A percentile compares a stretch with the other conserved stretches of the same genome.
Conservation (phyloP, 2,888 invertebrate genomes). For the Sepiola atlantica region DNA sequence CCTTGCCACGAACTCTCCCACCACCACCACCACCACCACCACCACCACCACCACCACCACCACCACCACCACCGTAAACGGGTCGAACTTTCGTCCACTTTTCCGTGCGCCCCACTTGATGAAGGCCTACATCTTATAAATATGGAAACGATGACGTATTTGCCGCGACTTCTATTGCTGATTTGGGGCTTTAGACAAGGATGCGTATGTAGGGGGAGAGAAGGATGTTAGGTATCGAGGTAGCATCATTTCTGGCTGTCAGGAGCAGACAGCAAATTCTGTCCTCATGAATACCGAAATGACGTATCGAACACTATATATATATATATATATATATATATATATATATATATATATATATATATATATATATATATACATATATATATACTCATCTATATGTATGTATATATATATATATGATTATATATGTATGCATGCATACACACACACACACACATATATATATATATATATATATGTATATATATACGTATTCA, state of each 20-base stretch:
- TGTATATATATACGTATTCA: too few species aligned
- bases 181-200: not conserved
- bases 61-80: too few species aligned
- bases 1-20: too few species aligned
- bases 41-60: too few species aligned
- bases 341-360: not conserved
- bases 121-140: not conserved
- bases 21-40: too few species aligned
- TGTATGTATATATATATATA: too few species aligned
- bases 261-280: not conserved
- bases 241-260: constrained; percentile 13
- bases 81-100: not conserved
- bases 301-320: not conserved
- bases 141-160: not conserved
- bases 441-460: too few species aligned
- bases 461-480: too few species aligned
- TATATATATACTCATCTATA: not conserved
- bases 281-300: constrained; percentile 19
- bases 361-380: not conserved
- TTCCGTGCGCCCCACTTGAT: not conserved
- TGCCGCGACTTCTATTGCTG: not conserved
- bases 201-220: too few species aligned
- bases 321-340: not conserved
- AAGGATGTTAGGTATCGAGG: too few species aligned
- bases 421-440: too few species aligned